Percentiles rank a stretch among this genome's conserved stretches.
Conservation (phyloP, 2,797 vertebrate genomes). For the Trematomus bernacchii region DNA sequence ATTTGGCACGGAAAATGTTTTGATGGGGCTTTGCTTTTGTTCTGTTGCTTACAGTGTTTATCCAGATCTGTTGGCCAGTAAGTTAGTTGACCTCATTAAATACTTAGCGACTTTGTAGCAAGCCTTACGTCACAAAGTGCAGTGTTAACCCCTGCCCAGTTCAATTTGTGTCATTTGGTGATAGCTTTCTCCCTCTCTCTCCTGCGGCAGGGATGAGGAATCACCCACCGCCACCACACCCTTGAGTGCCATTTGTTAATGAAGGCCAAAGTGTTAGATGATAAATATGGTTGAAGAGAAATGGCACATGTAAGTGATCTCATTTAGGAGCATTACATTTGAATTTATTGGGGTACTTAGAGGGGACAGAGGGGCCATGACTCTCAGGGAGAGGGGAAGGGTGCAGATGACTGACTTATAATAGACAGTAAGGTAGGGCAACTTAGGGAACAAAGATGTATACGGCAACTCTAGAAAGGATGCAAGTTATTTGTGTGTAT, state of each 20-base stretch:
- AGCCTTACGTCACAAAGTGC: slow-evolving; percentile 53
- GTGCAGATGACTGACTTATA: slow-evolving; percentile 75
- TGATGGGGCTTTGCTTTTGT: background rate
- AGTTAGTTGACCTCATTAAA: slow-evolving; percentile 51
- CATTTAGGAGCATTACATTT: slow-evolving; percentile 87
- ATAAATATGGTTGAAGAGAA: slow-evolving; percentile 87
- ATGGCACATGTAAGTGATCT: slow-evolving; percentile 89
- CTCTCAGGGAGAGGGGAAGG: slow-evolving; percentile 77
- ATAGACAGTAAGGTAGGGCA: slow-evolving; percentile 59
- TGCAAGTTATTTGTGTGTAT: slow-evolving; percentile 18
- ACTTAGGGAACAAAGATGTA: slow-evolving; percentile 36
- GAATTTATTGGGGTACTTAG: slow-evolving; percentile 89
- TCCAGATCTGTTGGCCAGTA: slow-evolving; percentile 2
- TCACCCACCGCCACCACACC: slow-evolving; percentile 67
- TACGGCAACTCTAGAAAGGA: slow-evolving; percentile 23
- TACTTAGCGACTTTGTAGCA: slow-evolving; percentile 31
- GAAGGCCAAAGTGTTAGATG: slow-evolving; percentile 89
- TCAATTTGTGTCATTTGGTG: slow-evolving; percentile 59
- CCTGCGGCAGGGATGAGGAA: slow-evolving; percentile 73
- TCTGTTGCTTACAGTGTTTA: slow-evolving; percentile 4
- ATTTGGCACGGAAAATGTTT: background rate
- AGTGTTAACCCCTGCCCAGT: slow-evolving; percentile 46
- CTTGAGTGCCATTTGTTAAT: slow-evolving; percentile 89
- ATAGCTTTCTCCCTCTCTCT: slow-evolving; percentile 40
- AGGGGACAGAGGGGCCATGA: slow-evolving; percentile 84